phyloP scores from a whole-genome alignment of 2,113 vertebrate genomes.

The Catharus bicknelli region DNA sequence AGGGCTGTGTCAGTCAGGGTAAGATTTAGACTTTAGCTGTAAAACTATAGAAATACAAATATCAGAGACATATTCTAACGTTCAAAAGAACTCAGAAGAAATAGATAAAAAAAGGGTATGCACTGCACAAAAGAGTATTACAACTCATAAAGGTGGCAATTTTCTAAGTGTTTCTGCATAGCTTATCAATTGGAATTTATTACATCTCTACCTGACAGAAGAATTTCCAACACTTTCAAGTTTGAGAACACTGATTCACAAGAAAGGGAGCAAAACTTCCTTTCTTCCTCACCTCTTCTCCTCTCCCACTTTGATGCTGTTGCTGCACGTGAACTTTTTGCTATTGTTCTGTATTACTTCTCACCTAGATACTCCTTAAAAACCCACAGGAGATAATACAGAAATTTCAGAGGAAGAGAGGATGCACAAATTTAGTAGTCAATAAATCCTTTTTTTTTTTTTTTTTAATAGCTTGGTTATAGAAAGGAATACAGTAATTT shows the following conservation, averaged over 20 bases:
- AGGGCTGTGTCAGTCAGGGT: neutral
- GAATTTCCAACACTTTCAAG: neutral
- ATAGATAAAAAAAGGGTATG: neutral
- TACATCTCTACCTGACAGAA: neutral
- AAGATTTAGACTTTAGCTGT: neutral
- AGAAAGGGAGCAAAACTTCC: neutral
- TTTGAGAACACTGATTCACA: neutral
- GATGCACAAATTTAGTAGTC: neutral
- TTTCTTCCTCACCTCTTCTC: neutral
- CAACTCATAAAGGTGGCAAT: neutral
- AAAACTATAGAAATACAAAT: neutral
- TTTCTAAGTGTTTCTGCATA: neutral
- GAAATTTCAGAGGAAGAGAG: neutral
- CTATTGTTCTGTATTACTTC: neutral
- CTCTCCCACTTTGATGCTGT: accelerated
- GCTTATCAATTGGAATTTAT: neutral
- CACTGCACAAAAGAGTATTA: neutral
- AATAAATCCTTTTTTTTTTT: no score
- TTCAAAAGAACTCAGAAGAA: neutral
- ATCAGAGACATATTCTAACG: neutral
- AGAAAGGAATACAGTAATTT: no score
- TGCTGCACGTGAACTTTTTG: neutral
- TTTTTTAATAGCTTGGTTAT: no score
- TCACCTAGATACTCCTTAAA: neutral
- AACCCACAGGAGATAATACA: neutral